Percentiles rank a stretch among this genome's conserved stretches.
Evolutionary conservation across 1,140 invertebrate genomes (phyloP).

Genomic region (Acromyrmex echinatior): DNA sequence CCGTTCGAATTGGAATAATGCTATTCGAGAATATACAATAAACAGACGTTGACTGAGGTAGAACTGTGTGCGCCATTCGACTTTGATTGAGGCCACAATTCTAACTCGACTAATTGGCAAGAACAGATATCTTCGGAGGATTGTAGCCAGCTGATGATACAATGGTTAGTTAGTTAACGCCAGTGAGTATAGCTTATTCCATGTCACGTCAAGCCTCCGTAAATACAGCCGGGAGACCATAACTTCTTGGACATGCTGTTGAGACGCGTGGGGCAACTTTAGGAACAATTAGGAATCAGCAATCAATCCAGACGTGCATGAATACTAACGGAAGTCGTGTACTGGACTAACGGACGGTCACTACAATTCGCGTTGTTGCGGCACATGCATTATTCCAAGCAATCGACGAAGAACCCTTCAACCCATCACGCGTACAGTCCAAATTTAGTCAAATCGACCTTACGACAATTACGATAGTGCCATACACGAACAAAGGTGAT

Average conservation of each 20-base stretch:
- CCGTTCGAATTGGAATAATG: background rate
- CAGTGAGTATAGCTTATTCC: constrained; percentile 61
- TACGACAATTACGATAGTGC: constrained; percentile 13
- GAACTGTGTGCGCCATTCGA: constrained; percentile 26
- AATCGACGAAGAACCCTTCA: constrained; percentile 40
- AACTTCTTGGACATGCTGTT: constrained; percentile 64
- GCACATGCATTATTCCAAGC: constrained; percentile 53
- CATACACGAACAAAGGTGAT: background rate
- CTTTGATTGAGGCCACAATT: constrained; percentile 75
- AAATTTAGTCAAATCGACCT: constrained; percentile 59
- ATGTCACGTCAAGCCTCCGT: constrained; percentile 64
- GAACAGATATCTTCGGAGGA: constrained; percentile 70
- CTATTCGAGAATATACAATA: constrained; percentile 4
- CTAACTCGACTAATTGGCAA: constrained; percentile 79
- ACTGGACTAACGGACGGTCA: constrained; percentile 33
- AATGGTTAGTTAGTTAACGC: constrained; percentile 73
- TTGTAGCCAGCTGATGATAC: constrained; percentile 61
- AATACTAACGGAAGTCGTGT: constrained; percentile 45
- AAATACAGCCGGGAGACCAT: constrained; percentile 67
- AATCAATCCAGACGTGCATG: constrained; percentile 72
- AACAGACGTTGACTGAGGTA: background rate
- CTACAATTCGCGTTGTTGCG: constrained; percentile 43
- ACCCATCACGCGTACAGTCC: constrained; percentile 3
- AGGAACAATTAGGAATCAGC: constrained; percentile 72
- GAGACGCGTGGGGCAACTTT: constrained; percentile 68